Base-by-base conservation (phyloP, 2,888 invertebrate species). In the Tortrix viridana region DNA sequence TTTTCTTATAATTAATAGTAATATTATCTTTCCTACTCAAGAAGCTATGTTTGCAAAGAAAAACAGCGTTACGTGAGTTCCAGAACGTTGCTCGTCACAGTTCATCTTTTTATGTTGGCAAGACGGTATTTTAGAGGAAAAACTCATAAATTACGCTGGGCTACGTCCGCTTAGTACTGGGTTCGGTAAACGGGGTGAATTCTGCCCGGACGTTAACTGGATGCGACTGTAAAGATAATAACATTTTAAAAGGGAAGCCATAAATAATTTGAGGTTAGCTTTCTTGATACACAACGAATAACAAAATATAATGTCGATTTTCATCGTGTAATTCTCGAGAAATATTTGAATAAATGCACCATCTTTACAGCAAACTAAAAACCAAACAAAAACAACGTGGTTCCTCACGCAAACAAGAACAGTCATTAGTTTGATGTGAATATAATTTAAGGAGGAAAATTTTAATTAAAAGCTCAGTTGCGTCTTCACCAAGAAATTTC, bases 171-270 rank as follows among this genome's bases (percentile, higher is more conserved):
- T 67, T 67, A 68, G 68, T 68, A 63, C 67, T 60, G 71, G 66
- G 65, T 61, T 55, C 66, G 58, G 71, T 70, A 70, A 73, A 71
- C 73, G 66, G 72, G 70, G 67, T 72, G 67, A 66, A 69, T 73
- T 74, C 69, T 69, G 70, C 65, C 60, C 67, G 60, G 69, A 66
- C 67, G 64, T 68, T 66, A 62, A 65, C 52, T 66, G 53, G 58
- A 63, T 47, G 19, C 22, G 64, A 32, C 49, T 32, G 37, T 38
- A 32, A 46, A 59, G 52, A 61, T 52, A 61, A 65, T 67, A 60
- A 65, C 54, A 56, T 56, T 56, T 50, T 52, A 46, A 56, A 62
- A 62, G 38, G 56, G 62, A 23, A 41, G 38, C 38, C 62, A 57
- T 57, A 52, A 56, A 56, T 61, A 49, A 44, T 41, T n/a, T 32